Conservation (phyloP, 2,888 invertebrate species). For the Andrena camellia region DNA sequence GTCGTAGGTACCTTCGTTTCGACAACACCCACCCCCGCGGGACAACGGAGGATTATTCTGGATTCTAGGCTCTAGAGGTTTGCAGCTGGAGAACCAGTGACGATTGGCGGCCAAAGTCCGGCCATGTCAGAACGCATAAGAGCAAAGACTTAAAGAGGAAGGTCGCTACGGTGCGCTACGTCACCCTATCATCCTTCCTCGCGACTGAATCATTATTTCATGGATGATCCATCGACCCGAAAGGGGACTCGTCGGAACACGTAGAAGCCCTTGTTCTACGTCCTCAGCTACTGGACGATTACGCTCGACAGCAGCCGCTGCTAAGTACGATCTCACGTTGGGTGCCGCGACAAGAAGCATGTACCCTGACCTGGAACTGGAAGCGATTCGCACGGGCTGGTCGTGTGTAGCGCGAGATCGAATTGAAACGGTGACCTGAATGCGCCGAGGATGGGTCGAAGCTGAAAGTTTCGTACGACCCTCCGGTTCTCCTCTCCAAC, state of each 20-base stretch:
- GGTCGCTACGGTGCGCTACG: neutral
- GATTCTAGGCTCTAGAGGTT: too few relatives aligned
- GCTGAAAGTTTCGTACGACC: neutral
- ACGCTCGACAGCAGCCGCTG: too few relatives aligned
- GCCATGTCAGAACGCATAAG: neutral
- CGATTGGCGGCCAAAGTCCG: neutral
- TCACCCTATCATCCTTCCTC: slow-evolving; percentile 5
- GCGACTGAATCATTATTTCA: slow-evolving; percentile 14
- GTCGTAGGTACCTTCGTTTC: neutral
- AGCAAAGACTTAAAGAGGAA: neutral
- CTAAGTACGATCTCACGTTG: too few relatives aligned
- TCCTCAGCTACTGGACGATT: neutral
- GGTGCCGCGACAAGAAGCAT: neutral
- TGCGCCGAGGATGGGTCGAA: neutral
- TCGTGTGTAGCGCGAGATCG: neutral
- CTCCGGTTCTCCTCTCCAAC: neutral
- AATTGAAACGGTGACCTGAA: slow-evolving; percentile 19
- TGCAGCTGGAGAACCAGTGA: too few relatives aligned
- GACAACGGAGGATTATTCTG: neutral
- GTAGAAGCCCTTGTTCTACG: neutral
- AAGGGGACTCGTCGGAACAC: neutral
- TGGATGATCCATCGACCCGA: slow-evolving; percentile 1
- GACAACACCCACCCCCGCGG: neutral
- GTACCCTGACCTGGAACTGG: neutral
- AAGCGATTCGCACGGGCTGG: neutral